phyloP scores from a whole-genome alignment of 2,113 vertebrate species.

The Etheostoma spectabile region DNA sequence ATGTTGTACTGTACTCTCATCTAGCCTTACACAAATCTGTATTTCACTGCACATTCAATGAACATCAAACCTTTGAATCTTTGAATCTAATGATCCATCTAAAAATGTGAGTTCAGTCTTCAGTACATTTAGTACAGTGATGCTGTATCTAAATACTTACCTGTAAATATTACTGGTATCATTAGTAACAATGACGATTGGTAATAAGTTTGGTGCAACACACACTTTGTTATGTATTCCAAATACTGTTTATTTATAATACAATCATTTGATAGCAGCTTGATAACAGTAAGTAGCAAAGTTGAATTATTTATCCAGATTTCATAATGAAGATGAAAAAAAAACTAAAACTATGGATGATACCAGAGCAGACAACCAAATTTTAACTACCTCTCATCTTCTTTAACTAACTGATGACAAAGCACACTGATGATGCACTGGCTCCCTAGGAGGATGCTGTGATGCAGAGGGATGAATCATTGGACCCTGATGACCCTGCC shows the following conservation, averaged over 20 bases:
- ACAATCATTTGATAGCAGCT: not conserved
- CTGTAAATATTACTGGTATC: not conserved
- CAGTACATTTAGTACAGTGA: not conserved
- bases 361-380: not conserved
- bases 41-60: not conserved
- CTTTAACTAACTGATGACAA: slow-evolving; percentile 13
- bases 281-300: not conserved
- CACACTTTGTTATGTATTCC: not conserved
- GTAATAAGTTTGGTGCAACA: not conserved
- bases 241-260: slow-evolving; percentile 1
- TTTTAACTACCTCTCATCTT: not conserved
- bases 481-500: slow-evolving; percentile 30
- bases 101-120: not conserved
- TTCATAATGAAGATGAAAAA: not conserved
- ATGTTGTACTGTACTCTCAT: not conserved
- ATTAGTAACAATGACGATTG: not conserved
- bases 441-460: not conserved
- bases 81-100: not conserved
- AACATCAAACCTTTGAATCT: not conserved
- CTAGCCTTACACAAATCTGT: not conserved
- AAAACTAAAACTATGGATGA: not conserved
- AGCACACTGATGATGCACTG: slow-evolving; percentile 17
- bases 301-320: not conserved
- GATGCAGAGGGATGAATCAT: slow-evolving; percentile 43
- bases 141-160: not conserved